Evolutionary conservation across 2,113 vertebrate genomes (phyloP), one percentile per base, ranked within the genome.

Genomic region (Podiceps cristatus): DNA sequence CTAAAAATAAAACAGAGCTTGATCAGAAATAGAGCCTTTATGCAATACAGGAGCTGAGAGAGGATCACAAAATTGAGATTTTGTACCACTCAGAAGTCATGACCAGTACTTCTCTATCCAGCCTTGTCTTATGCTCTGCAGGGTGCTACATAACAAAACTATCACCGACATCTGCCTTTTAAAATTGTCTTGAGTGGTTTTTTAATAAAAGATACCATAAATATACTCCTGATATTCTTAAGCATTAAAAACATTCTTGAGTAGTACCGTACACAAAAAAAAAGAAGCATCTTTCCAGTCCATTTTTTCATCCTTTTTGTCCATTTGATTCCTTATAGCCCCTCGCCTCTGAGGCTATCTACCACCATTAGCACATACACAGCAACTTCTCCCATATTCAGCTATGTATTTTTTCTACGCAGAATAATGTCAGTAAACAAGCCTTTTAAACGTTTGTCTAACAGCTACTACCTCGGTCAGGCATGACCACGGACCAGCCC

Each of bases 1-100:
- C 98, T 98, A 88, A 91, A 98, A 98, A 95, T 5, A 95, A 82
- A 98, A 97, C 42, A 98, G 75, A 98, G 33, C 59, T 81, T 42
- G 37, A 60, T 98, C 75, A 97, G 93, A 96, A 91, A 87, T 3
- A 73, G 18, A 90, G 50, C 14, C 60, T 80, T 77, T 47, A 81
- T n/a, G 29, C 13, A 64, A 40, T 22, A 49, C 0, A 4, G 11
- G 7, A 35, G 18, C 40, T n/a, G 13, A 40, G 15, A 66, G 17
- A 10, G 16, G 5, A 42, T 10, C 2, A 16, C 3, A 75, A 55
- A 60, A 91, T 31, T 9, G 3, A 59, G 16, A 27, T 22, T 45
- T 45, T 40, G 0, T 62, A 49, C 33, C 27, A 22, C 1, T 13
- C 73, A 35, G n/a, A 56, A 89, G 53, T 37, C 50, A 59, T 3